Base-by-base conservation (phyloP, 1,140 invertebrate genomes). In the Euborellia annulipes region DNA sequence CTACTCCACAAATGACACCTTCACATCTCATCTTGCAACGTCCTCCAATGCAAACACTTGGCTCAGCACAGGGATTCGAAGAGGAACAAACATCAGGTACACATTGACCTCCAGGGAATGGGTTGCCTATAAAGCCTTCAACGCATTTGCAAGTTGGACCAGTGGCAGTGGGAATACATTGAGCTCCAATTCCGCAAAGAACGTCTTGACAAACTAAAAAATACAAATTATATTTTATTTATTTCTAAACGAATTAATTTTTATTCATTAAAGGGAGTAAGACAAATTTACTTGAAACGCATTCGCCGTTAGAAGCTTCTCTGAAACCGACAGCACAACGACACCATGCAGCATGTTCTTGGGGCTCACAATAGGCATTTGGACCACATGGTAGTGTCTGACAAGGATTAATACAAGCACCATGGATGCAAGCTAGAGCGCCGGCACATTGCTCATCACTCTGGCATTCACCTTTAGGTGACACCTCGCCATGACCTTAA, bases 111-210 rank as follows among this genome's bases (percentile, higher is more conserved):
- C 88, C 88, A 6, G 86, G 83, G 68, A 91, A 92, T 16, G 88
- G 85, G 66, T 92, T 91, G 2, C 88, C 88, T 34, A 78, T 73
- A 57, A 79, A 83, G 27, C 87, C 85, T 59, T 85, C 79, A 3
- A 78, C 70, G 56, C 88, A 93, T 58, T 83, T 82, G 58, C 88
- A 93, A 2, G 85, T 88, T 13, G 85, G 83, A 18, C 86, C 88
- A 27, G 75, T 70, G 44, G 78, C 75, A 19, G 85, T 84, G n/a
- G 85, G 79, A 43, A 89, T 85, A 59, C 88, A 93, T 42, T 85
- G 78, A 2, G 86, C 86, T 53, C 81, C 83, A n/a, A 67, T 56
- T 2, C 79, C 85, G 59, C 88, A 93, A 27, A 78, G 71, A 49
- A 84, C 76, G 34, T 76, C 76, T 46, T 86, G 76, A 55, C 88